Evolutionary conservation across 2,113 vertebrate species (phyloP), one percentile per base, ranked within the genome.

Genomic region (Hydropotes inermis): DNA sequence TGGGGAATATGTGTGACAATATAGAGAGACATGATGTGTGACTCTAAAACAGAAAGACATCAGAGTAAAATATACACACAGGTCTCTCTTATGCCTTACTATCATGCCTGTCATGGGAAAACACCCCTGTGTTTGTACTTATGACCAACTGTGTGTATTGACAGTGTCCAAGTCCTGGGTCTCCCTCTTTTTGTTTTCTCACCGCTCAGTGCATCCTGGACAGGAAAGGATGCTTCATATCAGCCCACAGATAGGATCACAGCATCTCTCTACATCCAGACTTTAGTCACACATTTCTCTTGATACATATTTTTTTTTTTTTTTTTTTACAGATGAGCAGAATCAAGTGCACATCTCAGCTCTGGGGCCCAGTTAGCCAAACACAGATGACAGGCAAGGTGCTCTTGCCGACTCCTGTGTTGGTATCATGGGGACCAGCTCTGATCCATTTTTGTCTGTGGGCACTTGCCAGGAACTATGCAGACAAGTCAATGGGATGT

Each of bases 391-490:
- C 96, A 97, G 60, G 58, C 0, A 0, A 87, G 45, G 67, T 0
- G 0, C 60, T 95, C 55, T 83, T 28, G 30, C 55, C 23, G 82
- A 43, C 81, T 91, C 52, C 55, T 13, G 2, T 58, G 54, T 90
- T 9, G 4, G 45, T 19, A 45, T 86, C 5, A 0, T 70, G 60
- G 54, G 92, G 52, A 96, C 92, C 16, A 19, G 84, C 82, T 96
- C 96, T 95, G 92, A 94, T 98, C 94, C 45, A 0, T 97, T 96
- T 97, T 91, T 98, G 67, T 84, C 94, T 15, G 3, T 91, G 92
- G 81, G 78, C 6, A 0, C 76, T 57, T 97, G 96, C 97, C 96
- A 98, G 78, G 60, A 96, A 86, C 67, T 92, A 94, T 33, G 83
- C 88, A 30, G 94, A 81, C 43, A 5, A 97, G 88, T 90, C 97